Evolutionary conservation across 2,113 vertebrate genomes (phyloP), one percentile per base, ranked within the genome.

Genomic region (Grammomys surdaster): DNA sequence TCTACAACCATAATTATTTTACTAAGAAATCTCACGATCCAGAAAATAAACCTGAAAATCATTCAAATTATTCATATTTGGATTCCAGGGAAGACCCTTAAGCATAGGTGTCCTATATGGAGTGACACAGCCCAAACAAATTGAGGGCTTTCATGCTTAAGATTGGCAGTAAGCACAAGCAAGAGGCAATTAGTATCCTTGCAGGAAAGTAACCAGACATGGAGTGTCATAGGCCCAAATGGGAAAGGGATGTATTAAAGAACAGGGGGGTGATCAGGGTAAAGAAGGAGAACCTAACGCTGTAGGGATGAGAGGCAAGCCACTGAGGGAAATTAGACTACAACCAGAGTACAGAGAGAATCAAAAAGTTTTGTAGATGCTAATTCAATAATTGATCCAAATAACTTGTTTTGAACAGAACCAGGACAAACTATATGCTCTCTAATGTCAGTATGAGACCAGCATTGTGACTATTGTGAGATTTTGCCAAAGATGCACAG

Each of bases 1-100:
- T 43, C 22, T 33, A 36, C 43, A 14, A 16, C 69, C 56, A 67
- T 31, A 67, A 89, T 33, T 82, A 48, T 89, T 87, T 82, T 22
- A 36, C 51, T 87, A 63, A 81, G 70, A 96, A 90, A 70, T 16
- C 82, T 26, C 6, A 16, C 7, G 24, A 16, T 67, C 24, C 58
- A 65, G 60, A 46, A 51, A 89, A n/a, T 84, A 72, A 73, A 72
- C 14, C 46, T 80, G n/a, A 91, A 95, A 91, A 58, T 48, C 28
- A 60, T 54, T 85, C 22, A 93, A 84, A 82, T 56, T 72, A 16
- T 75, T 20, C 48, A 36, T 33, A 54, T 51, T 56, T 81, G 33
- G 33, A 22, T 81, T n/a, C 51, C 51, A 56, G 33, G 19, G 33
- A 81, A 22, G 78, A 81, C 22, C 78, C 20, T 33, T 7, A 3